phyloP scores from a whole-genome alignment of 2,113 vertebrate genomes.

The Phoenicopterus ruber region DNA sequence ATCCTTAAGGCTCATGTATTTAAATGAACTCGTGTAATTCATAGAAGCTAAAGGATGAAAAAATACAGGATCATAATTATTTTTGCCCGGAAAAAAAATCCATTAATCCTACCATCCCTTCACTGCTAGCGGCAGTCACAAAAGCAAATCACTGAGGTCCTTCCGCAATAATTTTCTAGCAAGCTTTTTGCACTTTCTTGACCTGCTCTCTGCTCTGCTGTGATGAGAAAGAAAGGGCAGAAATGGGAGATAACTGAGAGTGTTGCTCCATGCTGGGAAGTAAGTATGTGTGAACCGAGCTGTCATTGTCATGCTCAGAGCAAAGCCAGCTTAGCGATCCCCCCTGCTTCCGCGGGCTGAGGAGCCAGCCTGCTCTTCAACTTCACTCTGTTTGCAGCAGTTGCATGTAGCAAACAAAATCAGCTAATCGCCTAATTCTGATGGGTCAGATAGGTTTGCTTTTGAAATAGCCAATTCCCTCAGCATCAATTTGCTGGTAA shows the following conservation, averaged over 20 bases:
- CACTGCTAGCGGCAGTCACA: not conserved
- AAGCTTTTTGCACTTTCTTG: not conserved
- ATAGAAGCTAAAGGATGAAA: conserved; percentile 40
- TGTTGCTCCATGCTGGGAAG: not conserved
- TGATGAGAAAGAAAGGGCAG: not conserved
- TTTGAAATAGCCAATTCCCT: not conserved
- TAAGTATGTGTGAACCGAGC: not conserved
- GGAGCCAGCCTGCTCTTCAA: not conserved
- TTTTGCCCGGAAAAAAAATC: conserved; percentile 6
- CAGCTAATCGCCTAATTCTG: not conserved
- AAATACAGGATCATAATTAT: conserved; percentile 46
- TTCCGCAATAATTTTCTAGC: not conserved
- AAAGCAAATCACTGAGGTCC: conserved; percentile 2
- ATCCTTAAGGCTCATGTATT: conserved; percentile 40
- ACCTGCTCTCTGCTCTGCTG: not conserved
- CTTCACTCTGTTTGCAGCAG: not conserved
- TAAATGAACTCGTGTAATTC: conserved; percentile 39
- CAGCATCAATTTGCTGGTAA: not conserved
- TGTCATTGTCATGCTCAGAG: not conserved
- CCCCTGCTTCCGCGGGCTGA: accelerated
- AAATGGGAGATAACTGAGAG: not conserved
- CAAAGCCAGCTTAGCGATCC: not conserved
- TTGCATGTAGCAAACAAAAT: not conserved
- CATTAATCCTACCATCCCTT: conserved; percentile 33
- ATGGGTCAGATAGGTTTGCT: not conserved